A percentile compares a stretch with the other conserved stretches of the same genome.
Conservation (phyloP, 2,797 vertebrate genomes). For the Myioborus miniatus region DNA sequence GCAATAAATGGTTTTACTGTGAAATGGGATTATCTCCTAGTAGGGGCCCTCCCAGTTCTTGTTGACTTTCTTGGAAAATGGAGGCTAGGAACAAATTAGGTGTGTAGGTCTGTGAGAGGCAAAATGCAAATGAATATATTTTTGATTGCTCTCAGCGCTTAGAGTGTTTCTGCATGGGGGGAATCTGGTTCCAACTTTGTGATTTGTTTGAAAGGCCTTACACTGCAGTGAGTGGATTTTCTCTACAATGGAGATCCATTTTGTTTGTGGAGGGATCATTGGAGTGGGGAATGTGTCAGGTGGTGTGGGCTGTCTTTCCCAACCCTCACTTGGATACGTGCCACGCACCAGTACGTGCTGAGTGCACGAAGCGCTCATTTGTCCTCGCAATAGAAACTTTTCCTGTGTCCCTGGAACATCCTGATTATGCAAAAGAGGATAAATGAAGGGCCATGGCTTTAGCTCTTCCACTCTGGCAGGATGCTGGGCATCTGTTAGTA, state of each 20-base stretch:
- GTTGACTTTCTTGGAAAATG: neutral
- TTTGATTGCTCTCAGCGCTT: neutral
- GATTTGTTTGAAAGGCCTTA: neutral
- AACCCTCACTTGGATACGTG: rapidly evolving
- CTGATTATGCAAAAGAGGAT: neutral
- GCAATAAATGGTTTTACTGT: neutral
- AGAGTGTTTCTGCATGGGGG: neutral
- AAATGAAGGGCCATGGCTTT: neutral
- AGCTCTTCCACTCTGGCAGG: neutral
- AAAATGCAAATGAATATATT: neutral
- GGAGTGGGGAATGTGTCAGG: neutral
- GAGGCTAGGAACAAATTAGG: neutral
- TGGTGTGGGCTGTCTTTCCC: neutral
- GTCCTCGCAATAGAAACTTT: neutral
- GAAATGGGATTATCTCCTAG: neutral
- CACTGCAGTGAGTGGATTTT: neutral
- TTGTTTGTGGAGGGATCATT: neutral
- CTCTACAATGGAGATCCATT: neutral
- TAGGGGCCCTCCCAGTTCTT: neutral
- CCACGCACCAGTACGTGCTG: rapidly evolving
- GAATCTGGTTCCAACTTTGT: neutral
- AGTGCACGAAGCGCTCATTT: rapidly evolving
- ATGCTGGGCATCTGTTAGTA: neutral
- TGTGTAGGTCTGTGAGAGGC: neutral
- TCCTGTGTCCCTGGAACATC: neutral